Evolutionary conservation across 2,113 vertebrate species (phyloP).

Genomic region (Sminthopsis crassicaudata): DNA sequence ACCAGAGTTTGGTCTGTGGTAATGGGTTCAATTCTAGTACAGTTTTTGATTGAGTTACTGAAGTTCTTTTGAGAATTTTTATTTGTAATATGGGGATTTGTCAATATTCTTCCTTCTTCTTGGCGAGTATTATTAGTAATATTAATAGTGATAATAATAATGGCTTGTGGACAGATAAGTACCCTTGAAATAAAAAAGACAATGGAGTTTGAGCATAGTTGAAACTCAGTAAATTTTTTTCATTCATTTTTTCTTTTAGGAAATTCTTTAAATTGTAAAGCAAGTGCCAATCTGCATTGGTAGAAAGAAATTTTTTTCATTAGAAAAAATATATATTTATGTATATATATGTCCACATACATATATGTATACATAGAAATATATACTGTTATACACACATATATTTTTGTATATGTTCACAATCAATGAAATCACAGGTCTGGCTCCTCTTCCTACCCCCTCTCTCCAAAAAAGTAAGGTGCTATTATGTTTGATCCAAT

Average conservation of each 20-base stretch:
- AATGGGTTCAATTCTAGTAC: neutral
- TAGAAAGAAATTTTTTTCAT: neutral
- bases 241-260: neutral
- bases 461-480: neutral
- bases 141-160: neutral
- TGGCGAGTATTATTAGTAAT: neutral
- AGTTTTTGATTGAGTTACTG: neutral
- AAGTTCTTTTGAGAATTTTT: neutral
- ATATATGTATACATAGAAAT: no score
- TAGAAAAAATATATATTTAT: neutral
- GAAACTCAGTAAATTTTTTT: neutral
- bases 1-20: neutral
- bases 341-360: no score
- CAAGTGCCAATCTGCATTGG: neutral
- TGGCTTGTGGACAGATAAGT: neutral
- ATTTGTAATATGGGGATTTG: neutral
- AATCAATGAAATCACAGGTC: neutral
- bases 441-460: neutral
- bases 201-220: neutral
- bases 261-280: neutral
- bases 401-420: neutral
- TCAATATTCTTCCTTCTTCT: neutral
- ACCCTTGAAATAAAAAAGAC: neutral
- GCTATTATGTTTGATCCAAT: slow-evolving; percentile 49
- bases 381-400: no score